These are phyloP conservation scores for Hypselothyrea guttata DNA, from an alignment of 2,888 invertebrate genomes.

Conservation along the genomic window DNA sequence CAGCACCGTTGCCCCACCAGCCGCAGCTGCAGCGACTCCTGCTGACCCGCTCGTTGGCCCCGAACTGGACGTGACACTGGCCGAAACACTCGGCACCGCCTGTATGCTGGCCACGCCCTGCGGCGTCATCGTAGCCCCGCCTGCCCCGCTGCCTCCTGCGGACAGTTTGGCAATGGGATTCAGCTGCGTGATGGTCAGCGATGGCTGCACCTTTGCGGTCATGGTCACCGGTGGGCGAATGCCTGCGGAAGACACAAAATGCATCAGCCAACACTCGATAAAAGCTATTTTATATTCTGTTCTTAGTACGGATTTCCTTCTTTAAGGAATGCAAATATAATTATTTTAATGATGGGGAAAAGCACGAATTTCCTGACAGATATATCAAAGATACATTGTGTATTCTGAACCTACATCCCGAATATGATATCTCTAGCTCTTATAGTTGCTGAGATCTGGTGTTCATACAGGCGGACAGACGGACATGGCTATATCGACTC, in stretches of 20 bases:
- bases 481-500: too few relatives aligned
- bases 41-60: constrained; percentile 62
- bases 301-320: too few relatives aligned
- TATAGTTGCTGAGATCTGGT: too few relatives aligned
- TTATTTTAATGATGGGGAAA: too few relatives aligned
- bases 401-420: too few relatives aligned
- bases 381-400: too few relatives aligned
- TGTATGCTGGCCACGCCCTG: constrained; percentile 75
- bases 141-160: constrained; percentile 34
- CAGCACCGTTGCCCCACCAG: constrained; percentile 79
- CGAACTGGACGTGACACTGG: constrained; percentile 54
- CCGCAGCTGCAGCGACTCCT: constrained; percentile 49
- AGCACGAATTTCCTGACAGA: too few relatives aligned
- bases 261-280: constrained; percentile 1
- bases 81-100: constrained; percentile 60
- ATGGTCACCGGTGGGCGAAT: constrained; percentile 81
- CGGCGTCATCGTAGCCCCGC: constrained; percentile 49
- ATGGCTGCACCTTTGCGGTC: constrained; percentile 81
- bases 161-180: constrained; percentile 79
- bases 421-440: too few relatives aligned
- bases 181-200: constrained; percentile 81
- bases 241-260: constrained; percentile 45
- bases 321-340: too few relatives aligned
- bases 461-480: too few relatives aligned
- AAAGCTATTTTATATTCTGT: too few relatives aligned